Evolutionary conservation across 2,797 vertebrate species (phyloP).

Genomic region (Peromyscus aztecus): DNA sequence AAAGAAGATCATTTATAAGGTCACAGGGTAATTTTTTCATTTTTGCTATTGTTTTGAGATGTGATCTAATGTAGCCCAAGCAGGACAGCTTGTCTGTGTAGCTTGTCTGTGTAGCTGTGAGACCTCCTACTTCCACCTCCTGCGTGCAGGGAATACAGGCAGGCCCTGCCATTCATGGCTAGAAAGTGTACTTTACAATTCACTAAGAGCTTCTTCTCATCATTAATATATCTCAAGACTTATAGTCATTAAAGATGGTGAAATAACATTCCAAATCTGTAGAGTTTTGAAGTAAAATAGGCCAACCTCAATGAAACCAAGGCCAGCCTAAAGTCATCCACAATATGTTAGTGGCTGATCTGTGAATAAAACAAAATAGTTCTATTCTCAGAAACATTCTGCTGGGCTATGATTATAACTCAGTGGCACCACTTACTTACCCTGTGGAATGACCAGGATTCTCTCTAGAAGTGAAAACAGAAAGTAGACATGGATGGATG

Average conservation of each 20-base stretch:
- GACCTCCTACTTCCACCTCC: not conserved
- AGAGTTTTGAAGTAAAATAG: constrained; percentile 56
- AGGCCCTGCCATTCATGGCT: not conserved
- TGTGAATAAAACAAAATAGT: constrained; percentile 29
- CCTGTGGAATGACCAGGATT: not conserved
- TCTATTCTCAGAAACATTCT: not conserved
- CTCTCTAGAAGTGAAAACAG: not conserved
- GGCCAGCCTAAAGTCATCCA: constrained; percentile 42
- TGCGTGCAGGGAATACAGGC: not conserved
- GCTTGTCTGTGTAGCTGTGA: not conserved
- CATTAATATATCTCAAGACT: not conserved
- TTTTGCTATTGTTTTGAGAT: not conserved
- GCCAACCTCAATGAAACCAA: constrained; percentile 49
- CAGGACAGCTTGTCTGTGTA: not conserved
- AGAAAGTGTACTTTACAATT: not conserved
- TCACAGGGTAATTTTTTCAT: not conserved
- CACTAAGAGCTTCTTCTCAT: constrained; percentile 6
- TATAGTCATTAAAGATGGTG: constrained; percentile 57
- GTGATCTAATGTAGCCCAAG: not conserved
- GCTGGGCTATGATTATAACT: not conserved
- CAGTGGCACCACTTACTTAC: not conserved
- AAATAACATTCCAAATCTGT: constrained; percentile 36
- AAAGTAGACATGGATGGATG: not conserved
- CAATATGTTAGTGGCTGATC: not conserved
- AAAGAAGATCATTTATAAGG: constrained; percentile 14